Evolutionary conservation across 2,797 vertebrate species (phyloP), one percentile per base, ranked within the genome.

Genomic region (Phrynocephalus vlangalii): DNA sequence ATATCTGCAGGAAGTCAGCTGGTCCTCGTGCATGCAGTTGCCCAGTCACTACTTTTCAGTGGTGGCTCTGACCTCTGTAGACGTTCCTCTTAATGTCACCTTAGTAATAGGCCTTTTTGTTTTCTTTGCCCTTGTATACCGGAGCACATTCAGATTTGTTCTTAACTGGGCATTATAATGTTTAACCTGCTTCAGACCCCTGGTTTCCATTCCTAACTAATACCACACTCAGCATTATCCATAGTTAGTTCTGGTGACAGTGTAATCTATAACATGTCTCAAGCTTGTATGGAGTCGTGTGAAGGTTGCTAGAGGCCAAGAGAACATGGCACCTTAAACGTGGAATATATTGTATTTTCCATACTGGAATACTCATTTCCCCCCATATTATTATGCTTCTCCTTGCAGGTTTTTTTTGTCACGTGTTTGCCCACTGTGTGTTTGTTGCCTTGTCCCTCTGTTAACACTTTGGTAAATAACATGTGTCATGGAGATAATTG

Each of bases 401-500:
- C 8, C 52, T 6, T 56, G 52, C 52, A 33, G 71, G 4, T 48
- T 68, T 79, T 73, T 84, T 73, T 84, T 48, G 56, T 90, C 48
- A 8, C 33, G 22, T 71, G 52, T 30, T 86, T 89, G 15, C 63
- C 33, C 86, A 84, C 30, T 20, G 20, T 76, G 16, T 0, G 0
- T 85, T 86, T 0, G 0, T 48, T 80, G 2, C 72, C 26, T 66
- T 30, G 8, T 38, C 1, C 48, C 30, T 63, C 82, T 44, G 67
- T 79, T 79, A 84, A 50, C 33, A 30, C 38, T 63, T 88, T 67
- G 50, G 72, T 33, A 82, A 83, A 70, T 20, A 87, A 83, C 30
- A 44, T 18, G 22, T 75, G 82, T 84, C 77, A 73, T 79, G 68
- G 87, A 79, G 68, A 84, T 79, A 79, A 79, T 79, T 79, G 44